Evolutionary conservation across 2,888 invertebrate species (phyloP).

Genomic region (Nasonovia ribisnigri): DNA sequence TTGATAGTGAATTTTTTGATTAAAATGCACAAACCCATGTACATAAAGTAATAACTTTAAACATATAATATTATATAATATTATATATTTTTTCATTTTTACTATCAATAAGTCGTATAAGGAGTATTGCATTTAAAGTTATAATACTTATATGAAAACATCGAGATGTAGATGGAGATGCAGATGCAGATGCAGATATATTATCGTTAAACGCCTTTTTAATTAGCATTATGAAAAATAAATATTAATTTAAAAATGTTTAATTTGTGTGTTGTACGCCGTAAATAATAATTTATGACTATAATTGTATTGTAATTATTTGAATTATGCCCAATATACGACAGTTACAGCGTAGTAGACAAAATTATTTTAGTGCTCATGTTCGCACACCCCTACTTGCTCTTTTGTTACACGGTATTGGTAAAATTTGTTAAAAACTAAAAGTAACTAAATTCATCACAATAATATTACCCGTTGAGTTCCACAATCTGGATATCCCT

Average conservation of each 20-base stretch:
- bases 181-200: too few relatives aligned
- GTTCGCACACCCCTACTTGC: not conserved
- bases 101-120: not conserved
- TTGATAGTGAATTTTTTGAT: not conserved
- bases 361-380: not conserved
- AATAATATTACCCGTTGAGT: conserved; percentile 79
- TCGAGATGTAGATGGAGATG: too few relatives aligned
- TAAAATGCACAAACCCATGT: not conserved
- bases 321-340: not conserved
- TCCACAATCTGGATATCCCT: conserved; percentile 94
- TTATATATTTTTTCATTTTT: not conserved
- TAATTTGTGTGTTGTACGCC: too few relatives aligned
- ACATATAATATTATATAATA: too few relatives aligned
- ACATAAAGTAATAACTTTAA: too few relatives aligned
- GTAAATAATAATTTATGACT: too few relatives aligned
- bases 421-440: not conserved
- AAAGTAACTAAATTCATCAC: not conserved
- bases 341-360: not conserved
- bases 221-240: too few relatives aligned
- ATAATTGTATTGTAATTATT: not conserved
- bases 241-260: too few relatives aligned
- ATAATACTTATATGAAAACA: not conserved
- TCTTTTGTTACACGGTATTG: not conserved
- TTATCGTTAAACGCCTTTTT: too few relatives aligned
- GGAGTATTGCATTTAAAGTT: not conserved